Evolutionary conservation across 1,140 invertebrate species (phyloP), one percentile per base, ranked within the genome.

Genomic region (Adoxophyes honmai): DNA sequence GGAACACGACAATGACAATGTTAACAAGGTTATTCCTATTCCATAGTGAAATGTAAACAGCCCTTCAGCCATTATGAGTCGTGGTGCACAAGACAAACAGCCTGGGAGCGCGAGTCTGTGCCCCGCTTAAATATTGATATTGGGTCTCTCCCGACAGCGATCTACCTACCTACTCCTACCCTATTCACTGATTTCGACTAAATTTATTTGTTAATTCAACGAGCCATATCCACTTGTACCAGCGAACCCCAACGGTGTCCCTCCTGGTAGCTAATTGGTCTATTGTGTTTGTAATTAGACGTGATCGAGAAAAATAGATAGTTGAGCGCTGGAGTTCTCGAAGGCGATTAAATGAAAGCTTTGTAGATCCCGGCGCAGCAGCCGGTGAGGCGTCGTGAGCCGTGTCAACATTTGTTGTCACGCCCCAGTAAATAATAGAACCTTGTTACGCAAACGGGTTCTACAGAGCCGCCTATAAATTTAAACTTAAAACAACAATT

Each of bases 21-120:
- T 72, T 78, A 78, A 78, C 60, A 70, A 75, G 68, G 68, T 79
- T 75, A 76, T 76, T 70, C 44, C 55, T 67, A 67, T 79, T 71
- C 56, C 73, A 71, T 73, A 71, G 61, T 64, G 64, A 67, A 79
- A 69, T 72, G 70, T 72, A 78, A 76, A 81, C 65, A 78, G 59
- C 72, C 71, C 70, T 72, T 65, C 42, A 73, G 71, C 70, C 64
- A 74, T 81, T 76, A 73, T 70, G 68, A 74, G 66, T 68, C 61
- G 62, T 64, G 74, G 74, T 76, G 70, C 64, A 77, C 73, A 75
- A 73, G 63, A 73, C 75, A 77, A 77, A 78, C 69, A 73, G 57
- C 64, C 69, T 64, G 66, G 62, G 62, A 66, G 62, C 65, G 59
- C 51, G 54, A 63, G 67, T 61, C 65, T 68, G 62, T 65, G 60